These are phyloP conservation scores for Addax nasomaculatus DNA, from an alignment of 2,113 vertebrate genomes.

Conservation along the genomic window DNA sequence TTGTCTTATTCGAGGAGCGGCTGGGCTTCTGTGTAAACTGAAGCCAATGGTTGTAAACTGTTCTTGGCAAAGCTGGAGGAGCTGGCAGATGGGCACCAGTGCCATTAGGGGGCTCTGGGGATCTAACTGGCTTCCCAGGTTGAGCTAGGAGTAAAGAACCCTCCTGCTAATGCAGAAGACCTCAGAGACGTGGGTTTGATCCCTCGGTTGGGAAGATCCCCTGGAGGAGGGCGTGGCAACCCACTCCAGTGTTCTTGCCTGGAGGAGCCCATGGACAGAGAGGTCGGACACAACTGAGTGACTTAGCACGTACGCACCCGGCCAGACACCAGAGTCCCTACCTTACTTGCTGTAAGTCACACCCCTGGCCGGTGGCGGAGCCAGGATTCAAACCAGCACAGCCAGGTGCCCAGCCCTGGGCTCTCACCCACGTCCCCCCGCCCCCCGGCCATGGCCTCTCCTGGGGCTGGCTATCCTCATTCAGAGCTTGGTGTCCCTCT, in stretches of 20 bases:
- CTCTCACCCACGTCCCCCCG: rapidly evolving
- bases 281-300: not conserved
- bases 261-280: not conserved
- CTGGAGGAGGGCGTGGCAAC: not conserved
- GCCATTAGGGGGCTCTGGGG: not conserved
- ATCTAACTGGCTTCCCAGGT: not conserved
- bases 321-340: not conserved
- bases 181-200: not conserved
- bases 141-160: not conserved
- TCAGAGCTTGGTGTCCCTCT: not conserved
- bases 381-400: not conserved
- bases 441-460: rapidly evolving
- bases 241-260: not conserved
- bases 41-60: too few species aligned
- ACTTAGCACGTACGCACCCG: rapidly evolving
- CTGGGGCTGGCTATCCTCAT: too few species aligned
- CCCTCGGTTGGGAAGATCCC: not conserved
- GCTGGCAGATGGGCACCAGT: rapidly evolving
- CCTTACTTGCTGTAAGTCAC: not conserved
- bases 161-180: not conserved
- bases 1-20: not conserved
- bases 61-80: not conserved
- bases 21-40: not conserved
- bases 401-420: not conserved
- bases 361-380: not conserved